These are phyloP conservation scores for Phenganax marumi DNA, from an alignment of 92 coral and sea anemone species.

Conservation along the genomic window DNA sequence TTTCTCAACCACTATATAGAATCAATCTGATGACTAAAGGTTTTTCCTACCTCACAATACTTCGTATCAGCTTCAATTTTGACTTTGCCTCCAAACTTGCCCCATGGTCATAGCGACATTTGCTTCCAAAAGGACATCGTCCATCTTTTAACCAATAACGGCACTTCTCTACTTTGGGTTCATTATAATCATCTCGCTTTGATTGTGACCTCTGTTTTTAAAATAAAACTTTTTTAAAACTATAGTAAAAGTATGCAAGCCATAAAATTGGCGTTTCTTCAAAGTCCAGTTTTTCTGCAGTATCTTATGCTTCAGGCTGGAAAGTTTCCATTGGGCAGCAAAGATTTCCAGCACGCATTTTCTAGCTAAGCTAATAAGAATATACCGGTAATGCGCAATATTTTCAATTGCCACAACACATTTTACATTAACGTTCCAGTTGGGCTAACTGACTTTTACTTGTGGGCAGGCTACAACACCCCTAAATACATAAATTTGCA, in stretches of 20 bases:
- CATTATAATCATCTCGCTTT: constrained; percentile 30
- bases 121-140: constrained; percentile 88
- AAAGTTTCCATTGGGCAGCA: no score
- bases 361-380: no score
- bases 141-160: constrained; percentile 98
- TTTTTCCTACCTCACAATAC: constrained; percentile 62
- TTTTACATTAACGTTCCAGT: no score
- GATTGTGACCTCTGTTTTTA: constrained; percentile 2
- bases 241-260: not conserved
- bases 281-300: no score
- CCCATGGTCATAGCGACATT: constrained; percentile 90
- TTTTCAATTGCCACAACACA: no score
- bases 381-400: no score
- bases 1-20: not conserved
- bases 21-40: not conserved
- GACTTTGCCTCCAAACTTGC: constrained; percentile 80
- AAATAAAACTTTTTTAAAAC: not conserved
- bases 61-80: constrained; percentile 78
- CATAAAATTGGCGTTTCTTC: not conserved
- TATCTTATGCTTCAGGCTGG: no score
- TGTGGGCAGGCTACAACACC: no score
- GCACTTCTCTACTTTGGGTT: constrained; percentile 71
- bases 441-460: no score
- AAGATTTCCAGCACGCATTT: no score
- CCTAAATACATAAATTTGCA: no score